Evolutionary conservation across 2,888 invertebrate genomes (phyloP), one percentile per base, ranked within the genome.

Genomic region (Epinotia demarniana): DNA sequence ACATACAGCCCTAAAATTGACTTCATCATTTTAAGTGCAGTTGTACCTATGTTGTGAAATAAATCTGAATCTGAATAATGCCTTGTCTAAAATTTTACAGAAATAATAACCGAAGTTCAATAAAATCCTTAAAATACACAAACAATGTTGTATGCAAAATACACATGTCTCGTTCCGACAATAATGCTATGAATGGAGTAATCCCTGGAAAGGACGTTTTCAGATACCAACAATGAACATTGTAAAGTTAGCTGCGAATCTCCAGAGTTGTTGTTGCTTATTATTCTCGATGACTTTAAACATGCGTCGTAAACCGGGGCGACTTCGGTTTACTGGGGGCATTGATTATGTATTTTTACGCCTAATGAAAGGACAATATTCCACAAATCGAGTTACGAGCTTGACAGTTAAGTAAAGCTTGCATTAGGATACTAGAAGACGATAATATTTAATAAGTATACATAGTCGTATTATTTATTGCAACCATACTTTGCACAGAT

Each of bases 211-310:
- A 58, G 16, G 43, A 16, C 19, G 57, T 19, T 58, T 43, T 58
- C 58, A 68, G 43, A 58, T 13, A 43, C 39, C 16, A 57, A 43
- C 68, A 68, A 58, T 58, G 19, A 27, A 23, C 33, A 66, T 33
- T 66, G 66, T 66, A n/a, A 55, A 27, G 60, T 33, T 66, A 33
- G 66, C 55, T 67, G 64, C 18, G 33, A 67, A 53, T 43, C 43
- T 63, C 53, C 12, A 4, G 53, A 18, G 11, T n/a, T 55, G 55
- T 55, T 67, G 53, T 18, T 66, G n/a, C 53, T 55, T 33, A 33
- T 67, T 67, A 12, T 67, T 5, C n/a, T n/a, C n/a, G 53, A 53
- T n/a, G n/a, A 53, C n/a, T n/a, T 53, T n/a, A 53, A 13, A 53
- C 53, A 53, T 53, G 53, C 8, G 8, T n/a, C 53, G 16, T 49